Evolutionary conservation across 2,888 invertebrate genomes (phyloP).

Genomic region (Macrosoma leucophasiata): DNA sequence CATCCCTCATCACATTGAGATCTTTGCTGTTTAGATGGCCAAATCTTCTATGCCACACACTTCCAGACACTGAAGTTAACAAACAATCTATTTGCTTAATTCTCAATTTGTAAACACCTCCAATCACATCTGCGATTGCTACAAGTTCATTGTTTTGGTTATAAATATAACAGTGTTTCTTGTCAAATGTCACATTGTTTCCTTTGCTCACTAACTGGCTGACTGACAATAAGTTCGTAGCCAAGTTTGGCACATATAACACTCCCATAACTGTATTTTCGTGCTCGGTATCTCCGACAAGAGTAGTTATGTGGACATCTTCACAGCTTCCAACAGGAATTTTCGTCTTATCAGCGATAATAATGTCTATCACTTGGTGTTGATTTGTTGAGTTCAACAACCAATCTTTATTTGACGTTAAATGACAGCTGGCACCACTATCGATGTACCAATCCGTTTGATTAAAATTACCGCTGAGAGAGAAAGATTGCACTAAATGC

Average conservation of each 20-base stretch:
- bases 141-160: slow-evolving; percentile 10
- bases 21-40: slow-evolving; percentile 19
- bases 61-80: slow-evolving; percentile 3
- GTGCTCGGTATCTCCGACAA: slow-evolving; percentile 10
- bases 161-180: slow-evolving; percentile 9
- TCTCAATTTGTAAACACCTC: slow-evolving; percentile 16
- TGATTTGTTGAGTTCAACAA: slow-evolving; percentile 2
- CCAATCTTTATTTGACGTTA: slow-evolving; percentile 4
- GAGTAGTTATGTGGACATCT: slow-evolving; percentile 12
- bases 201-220: slow-evolving; percentile 21
- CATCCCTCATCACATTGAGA: slow-evolving; percentile 17
- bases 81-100: slow-evolving; percentile 8
- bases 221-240: slow-evolving; percentile 22
- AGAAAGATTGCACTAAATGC: slow-evolving; percentile 17
- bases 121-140: slow-evolving; percentile 8
- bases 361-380: slow-evolving; percentile 10
- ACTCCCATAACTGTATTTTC: slow-evolving; percentile 3
- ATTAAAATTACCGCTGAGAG: slow-evolving; percentile 12
- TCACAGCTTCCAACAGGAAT: slow-evolving; percentile 12
- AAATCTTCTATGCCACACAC: slow-evolving; percentile 16
- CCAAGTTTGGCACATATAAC: slow-evolving; percentile 13
- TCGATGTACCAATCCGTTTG: slow-evolving; percentile 11
- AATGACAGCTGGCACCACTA: slow-evolving; percentile 10
- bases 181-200: slow-evolving; percentile 13
- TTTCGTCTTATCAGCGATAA: slow-evolving; percentile 3